Percentiles rank a stretch among this genome's conserved stretches.
These are phyloP conservation scores for Aurelia aurita DNA, from an alignment of 30 jellyfish, hydroid and myxozoan genomes.

Conservation along the genomic window DNA sequence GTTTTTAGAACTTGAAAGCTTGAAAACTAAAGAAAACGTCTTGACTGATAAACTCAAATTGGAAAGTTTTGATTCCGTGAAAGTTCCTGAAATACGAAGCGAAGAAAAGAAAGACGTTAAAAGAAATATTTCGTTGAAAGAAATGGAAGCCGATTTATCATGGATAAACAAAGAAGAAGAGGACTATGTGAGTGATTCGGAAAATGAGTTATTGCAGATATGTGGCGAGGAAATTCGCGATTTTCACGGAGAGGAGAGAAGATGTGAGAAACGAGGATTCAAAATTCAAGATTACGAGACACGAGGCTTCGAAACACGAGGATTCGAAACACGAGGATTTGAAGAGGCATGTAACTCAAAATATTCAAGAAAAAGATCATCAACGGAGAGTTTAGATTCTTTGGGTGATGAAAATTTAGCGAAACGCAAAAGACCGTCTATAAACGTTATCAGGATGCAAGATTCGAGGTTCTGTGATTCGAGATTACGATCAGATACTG, in stretches of 20 bases:
- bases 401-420: constrained; percentile 13
- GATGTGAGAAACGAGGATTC: too few species aligned
- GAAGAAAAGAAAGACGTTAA: neutral
- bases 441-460: constrained; percentile 22
- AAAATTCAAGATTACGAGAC: too few species aligned
- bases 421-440: constrained; percentile 40
- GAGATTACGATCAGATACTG: too few species aligned
- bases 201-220: constrained; percentile 39
- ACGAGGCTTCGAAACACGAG: neutral
- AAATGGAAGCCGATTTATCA: neutral
- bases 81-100: neutral
- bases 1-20: neutral
- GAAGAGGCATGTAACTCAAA: neutral
- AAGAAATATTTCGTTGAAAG: neutral
- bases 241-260: neutral
- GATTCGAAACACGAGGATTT: neutral
- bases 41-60: neutral
- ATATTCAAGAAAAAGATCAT: constrained; percentile 35
- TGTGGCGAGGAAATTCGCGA: constrained; percentile 9
- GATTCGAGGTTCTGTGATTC: constrained; percentile 1
- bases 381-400: constrained; percentile 19
- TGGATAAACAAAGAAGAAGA: neutral
- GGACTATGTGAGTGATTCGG: constrained; percentile 43
- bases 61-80: neutral
- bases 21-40: neutral